Base-by-base conservation (phyloP, 2,888 invertebrate genomes). In the Andrena camellia region DNA sequence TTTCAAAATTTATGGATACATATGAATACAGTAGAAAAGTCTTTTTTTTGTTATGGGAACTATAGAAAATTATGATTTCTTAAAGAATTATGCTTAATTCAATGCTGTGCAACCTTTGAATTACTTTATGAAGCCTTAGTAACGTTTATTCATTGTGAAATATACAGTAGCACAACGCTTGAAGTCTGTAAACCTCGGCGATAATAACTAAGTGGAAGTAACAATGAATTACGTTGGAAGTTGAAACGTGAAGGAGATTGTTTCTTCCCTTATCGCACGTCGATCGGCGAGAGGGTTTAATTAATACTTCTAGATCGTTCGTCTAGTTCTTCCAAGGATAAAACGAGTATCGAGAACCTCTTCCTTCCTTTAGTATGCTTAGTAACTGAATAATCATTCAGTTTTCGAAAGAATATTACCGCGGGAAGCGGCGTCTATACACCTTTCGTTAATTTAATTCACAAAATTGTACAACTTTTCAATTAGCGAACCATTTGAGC, bases 211-310 rank as follows among this genome's bases (percentile, higher is more conserved):
- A 35, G n/a, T n/a, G n/a, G n/a, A 26, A 54, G 13, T 54, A 50
- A 66, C 66, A 35, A 64, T 72, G 20, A 75, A 68, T 63, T 50
- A 33, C 7, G 57, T 48, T 10, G 8, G 20, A 57, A 57, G 10
- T 50, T 68, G 54, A 48, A 35, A 17, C 26, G 33, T 13, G 67
- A 33, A 17, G 10, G 5, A 20, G 23, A 13, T 17, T 10, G 54
- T 57, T 20, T 63, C 33, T 17, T 10, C 26, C 17, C 23, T 76
- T 70, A 76, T 76, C 76, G 70, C 76, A 70, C 75, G 75, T 69
- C 35, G 52, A 69, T 75, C 75, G 42, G 26, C 62, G 29, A 6
- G 62, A 62, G 52, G 62, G 35, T 75, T 75, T 75, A 52, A 73
- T 73, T 66, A 29, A 60, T 20, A 35, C 48, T 48, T 13, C 35